These are phyloP conservation scores for Hippasteria phrygiana DNA, from an alignment of 53 echinoderm and acorn worm species.

Conservation along the genomic window DNA sequence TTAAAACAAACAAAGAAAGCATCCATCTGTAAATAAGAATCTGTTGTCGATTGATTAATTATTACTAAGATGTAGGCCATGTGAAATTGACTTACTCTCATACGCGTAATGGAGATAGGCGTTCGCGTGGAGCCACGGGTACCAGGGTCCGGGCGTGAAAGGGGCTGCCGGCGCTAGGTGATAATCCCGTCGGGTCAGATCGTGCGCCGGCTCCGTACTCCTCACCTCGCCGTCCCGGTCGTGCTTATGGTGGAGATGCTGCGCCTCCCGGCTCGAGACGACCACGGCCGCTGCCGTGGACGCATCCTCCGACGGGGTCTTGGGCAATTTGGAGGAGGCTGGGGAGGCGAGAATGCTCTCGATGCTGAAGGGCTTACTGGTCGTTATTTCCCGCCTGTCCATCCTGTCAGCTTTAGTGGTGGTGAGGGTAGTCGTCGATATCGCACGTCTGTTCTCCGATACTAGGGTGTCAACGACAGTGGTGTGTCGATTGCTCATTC, in stretches of 20 bases:
- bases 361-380: slow-evolving; percentile 56
- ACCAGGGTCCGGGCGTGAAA: slow-evolving; percentile 65
- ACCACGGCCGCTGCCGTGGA: slow-evolving; percentile 8
- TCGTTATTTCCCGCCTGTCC: slow-evolving; percentile 20
- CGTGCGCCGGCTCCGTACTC: slow-evolving; percentile 20
- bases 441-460: neutral
- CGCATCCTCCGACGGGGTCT: slow-evolving; percentile 26
- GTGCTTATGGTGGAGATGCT: neutral
- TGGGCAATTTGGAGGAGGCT: neutral
- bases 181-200: slow-evolving; percentile 29
- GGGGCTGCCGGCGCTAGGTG: slow-evolving; percentile 60
- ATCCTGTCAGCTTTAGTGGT: neutral
- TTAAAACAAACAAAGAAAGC: no score
- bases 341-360: slow-evolving; percentile 65
- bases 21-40: no score
- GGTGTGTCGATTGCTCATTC: neutral
- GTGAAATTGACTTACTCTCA: slow-evolving; percentile 68
- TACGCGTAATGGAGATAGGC: slow-evolving; percentile 75
- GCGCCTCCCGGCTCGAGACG: slow-evolving; percentile 15
- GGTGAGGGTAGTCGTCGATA: neutral
- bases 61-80: neutral
- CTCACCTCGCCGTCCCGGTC: slow-evolving; percentile 24
- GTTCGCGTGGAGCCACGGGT: slow-evolving; percentile 77
- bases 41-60: no score
- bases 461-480: neutral